These are phyloP conservation scores for Hirundo rustica DNA, from an alignment of 2,797 vertebrate species.

Conservation along the genomic window DNA sequence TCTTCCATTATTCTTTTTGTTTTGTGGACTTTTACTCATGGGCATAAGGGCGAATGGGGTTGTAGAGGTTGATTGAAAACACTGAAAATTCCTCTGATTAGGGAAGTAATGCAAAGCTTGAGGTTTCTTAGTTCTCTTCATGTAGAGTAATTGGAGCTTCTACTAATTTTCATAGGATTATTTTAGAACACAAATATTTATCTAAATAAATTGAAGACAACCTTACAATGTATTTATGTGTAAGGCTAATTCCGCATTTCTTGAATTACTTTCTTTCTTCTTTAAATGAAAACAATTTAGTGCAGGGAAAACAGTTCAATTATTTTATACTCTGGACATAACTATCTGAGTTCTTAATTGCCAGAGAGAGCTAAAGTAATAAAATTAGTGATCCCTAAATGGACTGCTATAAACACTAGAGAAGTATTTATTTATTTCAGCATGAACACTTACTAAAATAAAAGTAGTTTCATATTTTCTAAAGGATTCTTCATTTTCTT, in stretches of 20 bases:
- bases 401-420: conserved; percentile 1
- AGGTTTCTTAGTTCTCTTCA: background rate
- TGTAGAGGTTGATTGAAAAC: background rate
- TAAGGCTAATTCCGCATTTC: background rate
- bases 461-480: conserved; percentile 8
- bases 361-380: background rate
- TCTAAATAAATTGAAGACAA: conserved; percentile 5
- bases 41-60: accelerated
- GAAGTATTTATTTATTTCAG: background rate
- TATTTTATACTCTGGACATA: background rate
- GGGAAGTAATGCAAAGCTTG: background rate
- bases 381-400: conserved; percentile 52
- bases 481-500: background rate
- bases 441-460: background rate
- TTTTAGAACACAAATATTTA: background rate
- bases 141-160: background rate
- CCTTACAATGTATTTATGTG: background rate
- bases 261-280: conserved; percentile 1
- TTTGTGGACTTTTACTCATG: background rate
- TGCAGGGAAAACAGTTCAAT: conserved; percentile 25
- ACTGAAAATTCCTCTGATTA: background rate
- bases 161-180: background rate
- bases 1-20: background rate
- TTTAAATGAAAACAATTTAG: background rate
- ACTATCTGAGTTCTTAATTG: conserved; percentile 27